Evolutionary conservation across 2,888 invertebrate species (phyloP).

Genomic region (Melinaea marsaeus): DNA sequence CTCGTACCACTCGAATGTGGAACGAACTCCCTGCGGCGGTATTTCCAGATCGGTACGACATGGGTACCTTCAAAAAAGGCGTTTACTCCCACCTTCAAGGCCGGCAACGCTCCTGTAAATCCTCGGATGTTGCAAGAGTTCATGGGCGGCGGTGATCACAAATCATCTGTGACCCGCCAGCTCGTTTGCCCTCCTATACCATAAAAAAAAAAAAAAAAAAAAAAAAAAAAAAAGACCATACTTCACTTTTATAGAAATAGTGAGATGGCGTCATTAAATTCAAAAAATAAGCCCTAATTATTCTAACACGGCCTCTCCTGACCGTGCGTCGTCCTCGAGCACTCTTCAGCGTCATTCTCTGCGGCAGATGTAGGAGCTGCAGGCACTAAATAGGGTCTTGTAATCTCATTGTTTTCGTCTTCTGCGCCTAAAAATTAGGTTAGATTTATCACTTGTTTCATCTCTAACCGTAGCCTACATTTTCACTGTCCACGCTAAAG

Average conservation of each 20-base stretch:
- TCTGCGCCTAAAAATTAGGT: background rate
- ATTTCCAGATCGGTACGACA: too few species aligned
- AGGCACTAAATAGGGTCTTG: background rate
- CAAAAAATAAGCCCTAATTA: background rate
- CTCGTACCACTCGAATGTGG: too few species aligned
- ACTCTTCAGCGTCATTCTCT: background rate
- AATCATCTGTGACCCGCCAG: too few species aligned
- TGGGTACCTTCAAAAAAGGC: too few species aligned
- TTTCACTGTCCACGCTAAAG: background rate
- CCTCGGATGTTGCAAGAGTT: too few species aligned
- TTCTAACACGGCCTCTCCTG: background rate
- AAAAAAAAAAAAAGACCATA: too few species aligned
- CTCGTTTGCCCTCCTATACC: too few species aligned
- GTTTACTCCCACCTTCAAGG: too few species aligned
- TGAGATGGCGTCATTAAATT: background rate
- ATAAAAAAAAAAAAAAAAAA: too few species aligned
- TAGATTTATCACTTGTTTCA: background rate
- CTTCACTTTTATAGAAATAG: background rate
- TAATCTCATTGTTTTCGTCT: background rate
- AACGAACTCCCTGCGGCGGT: too few species aligned
- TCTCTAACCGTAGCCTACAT: background rate
- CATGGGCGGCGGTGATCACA: too few species aligned
- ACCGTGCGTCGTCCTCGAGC: background rate
- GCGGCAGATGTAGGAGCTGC: background rate
- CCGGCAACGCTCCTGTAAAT: too few species aligned